Percentiles rank a stretch among this genome's conserved stretches.
Conservation (phyloP, 2,113 vertebrate genomes). For the Oreochromis niloticus region DNA sequence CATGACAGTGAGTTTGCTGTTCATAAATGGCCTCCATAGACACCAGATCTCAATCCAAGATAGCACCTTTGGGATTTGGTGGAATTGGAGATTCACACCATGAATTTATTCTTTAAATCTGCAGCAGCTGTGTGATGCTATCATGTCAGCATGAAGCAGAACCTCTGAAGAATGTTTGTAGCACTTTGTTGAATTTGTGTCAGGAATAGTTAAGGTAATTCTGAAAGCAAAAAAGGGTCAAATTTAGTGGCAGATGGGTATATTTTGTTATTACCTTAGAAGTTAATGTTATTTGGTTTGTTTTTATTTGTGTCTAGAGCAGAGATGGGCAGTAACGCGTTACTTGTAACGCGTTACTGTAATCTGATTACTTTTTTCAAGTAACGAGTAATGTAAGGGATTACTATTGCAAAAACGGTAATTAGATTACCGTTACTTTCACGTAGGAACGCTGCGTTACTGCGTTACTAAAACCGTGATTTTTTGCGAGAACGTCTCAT, state of each 20-base stretch:
- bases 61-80: background rate
- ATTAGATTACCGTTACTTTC: too few relatives aligned
- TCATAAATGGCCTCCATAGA: background rate
- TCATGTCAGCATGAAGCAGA: background rate
- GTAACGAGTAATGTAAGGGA: too few relatives aligned
- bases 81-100: background rate
- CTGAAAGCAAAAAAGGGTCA: background rate
- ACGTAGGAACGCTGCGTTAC: too few relatives aligned
- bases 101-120: background rate
- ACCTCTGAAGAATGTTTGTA: background rate
- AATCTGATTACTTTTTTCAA: too few relatives aligned
- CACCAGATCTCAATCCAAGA: background rate
- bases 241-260: background rate
- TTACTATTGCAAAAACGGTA: too few relatives aligned
- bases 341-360: too few relatives aligned
- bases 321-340: too few relatives aligned
- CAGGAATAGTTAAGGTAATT: background rate
- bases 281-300: background rate
- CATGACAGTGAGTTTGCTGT: background rate
- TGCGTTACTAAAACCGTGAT: too few relatives aligned
- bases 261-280: rapidly evolving
- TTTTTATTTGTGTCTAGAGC: background rate
- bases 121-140: background rate
- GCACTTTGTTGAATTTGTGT: background rate
- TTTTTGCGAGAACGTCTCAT: too few relatives aligned